A percentile compares a stretch with the other conserved stretches of the same genome.
Evolutionary conservation across 2,888 invertebrate genomes (phyloP).

Genomic region (Cryptosula pallasiana): DNA sequence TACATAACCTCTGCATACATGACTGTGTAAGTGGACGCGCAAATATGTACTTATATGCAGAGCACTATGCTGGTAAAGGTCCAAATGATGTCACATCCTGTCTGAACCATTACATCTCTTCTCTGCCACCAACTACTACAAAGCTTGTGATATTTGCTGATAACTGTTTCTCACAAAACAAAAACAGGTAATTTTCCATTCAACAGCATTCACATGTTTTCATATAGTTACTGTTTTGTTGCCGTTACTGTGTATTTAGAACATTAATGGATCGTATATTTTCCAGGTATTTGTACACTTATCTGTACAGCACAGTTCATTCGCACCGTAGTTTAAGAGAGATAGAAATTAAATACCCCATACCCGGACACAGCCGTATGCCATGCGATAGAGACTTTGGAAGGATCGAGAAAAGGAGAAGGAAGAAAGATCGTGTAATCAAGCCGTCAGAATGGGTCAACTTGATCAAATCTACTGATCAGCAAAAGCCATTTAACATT

Average conservation of each 20-base stretch:
- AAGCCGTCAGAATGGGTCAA: background rate
- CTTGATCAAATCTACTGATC: background rate
- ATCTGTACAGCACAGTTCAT: background rate
- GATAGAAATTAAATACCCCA: background rate
- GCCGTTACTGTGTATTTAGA: background rate
- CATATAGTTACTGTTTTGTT: background rate
- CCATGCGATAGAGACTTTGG: conserved; percentile 10
- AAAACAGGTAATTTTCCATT: background rate
- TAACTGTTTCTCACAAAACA: background rate
- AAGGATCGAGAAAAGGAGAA: background rate
- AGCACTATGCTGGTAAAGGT: background rate
- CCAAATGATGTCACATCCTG: background rate
- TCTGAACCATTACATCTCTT: background rate
- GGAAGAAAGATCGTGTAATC: no score
- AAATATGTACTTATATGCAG: background rate
- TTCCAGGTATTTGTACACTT: background rate
- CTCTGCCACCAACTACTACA: background rate
- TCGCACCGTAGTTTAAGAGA: background rate
- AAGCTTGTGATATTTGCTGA: background rate
- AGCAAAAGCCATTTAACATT: background rate
- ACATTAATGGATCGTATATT: no score
- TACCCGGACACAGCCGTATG: background rate
- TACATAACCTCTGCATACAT: background rate
- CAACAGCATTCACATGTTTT: no score
- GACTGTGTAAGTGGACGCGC: background rate